These are phyloP conservation scores for Plagodis dolabraria DNA, from an alignment of 2,888 invertebrate species.

Conservation along the genomic window DNA sequence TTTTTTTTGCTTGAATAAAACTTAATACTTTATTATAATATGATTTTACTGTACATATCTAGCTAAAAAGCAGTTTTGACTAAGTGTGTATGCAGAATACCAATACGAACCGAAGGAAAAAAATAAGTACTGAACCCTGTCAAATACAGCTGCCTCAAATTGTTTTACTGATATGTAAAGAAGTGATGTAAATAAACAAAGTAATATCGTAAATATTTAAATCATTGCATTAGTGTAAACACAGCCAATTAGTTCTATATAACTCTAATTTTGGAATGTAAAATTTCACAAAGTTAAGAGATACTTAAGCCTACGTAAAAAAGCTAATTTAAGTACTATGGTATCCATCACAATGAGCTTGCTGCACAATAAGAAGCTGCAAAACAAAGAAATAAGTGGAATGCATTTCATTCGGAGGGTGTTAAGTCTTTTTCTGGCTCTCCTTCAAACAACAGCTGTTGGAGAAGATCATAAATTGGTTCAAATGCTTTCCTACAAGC, in stretches of 20 bases:
- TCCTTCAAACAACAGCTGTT: conserved; percentile 91
- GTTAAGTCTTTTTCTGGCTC: conserved; percentile 90
- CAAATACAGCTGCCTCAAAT: conserved; percentile 20
- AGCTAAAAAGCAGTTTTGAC: background rate
- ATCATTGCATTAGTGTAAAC: conserved; percentile 50
- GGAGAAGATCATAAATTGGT: conserved; percentile 91
- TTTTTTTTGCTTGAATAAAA: background rate
- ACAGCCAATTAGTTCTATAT: conserved; percentile 67
- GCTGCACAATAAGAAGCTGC: conserved; percentile 68
- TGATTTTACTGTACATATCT: too few species aligned
- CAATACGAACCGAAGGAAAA: background rate
- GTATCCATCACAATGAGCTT: conserved; percentile 77
- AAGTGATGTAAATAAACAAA: conserved; percentile 37
- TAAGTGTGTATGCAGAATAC: background rate
- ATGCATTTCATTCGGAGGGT: conserved; percentile 86
- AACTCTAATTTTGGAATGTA: conserved; percentile 77
- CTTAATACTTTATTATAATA: too few species aligned
- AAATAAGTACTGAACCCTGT: conserved; percentile 18
- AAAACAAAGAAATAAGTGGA: conserved; percentile 41
- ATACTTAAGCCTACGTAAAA: conserved; percentile 74
- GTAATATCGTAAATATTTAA: conserved; percentile 40
- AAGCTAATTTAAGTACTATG: conserved; percentile 80
- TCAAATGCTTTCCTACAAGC: conserved; percentile 95
- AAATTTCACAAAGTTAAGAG: conserved; percentile 60
- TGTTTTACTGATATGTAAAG: conserved; percentile 22